Conservation (phyloP, 2,797 vertebrate genomes). For the Takifugu ocellatus region DNA sequence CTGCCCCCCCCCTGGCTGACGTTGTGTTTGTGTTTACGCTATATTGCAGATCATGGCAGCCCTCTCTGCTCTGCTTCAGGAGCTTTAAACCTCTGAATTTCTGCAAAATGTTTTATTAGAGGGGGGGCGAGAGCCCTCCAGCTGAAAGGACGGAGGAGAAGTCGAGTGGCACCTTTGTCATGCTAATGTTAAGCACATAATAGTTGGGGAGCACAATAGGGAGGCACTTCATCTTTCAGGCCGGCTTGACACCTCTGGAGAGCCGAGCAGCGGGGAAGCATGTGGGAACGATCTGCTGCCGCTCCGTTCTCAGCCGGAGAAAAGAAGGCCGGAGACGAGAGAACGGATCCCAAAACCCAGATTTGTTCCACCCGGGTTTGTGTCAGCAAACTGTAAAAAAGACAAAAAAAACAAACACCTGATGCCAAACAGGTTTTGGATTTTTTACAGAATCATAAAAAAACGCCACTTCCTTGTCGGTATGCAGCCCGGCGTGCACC, state of each 20-base stretch:
- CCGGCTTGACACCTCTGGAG: constrained; percentile 95
- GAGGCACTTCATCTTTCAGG: constrained; percentile 98
- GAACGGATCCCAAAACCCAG: background rate
- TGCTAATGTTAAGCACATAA: constrained; percentile 99
- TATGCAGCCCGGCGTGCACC: constrained; percentile 65
- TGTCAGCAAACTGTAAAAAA: background rate
- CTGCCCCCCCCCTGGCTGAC: too few species aligned
- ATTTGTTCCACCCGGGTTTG: background rate
- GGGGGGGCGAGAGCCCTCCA: constrained; percentile 89
- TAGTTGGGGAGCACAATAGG: constrained; percentile 93
- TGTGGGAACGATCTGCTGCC: constrained; percentile 97
- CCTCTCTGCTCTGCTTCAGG: constrained; percentile 22
- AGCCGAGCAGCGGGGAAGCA: constrained; percentile 95
- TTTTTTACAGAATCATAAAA: background rate
- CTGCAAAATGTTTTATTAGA: constrained; percentile 96
- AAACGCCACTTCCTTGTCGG: constrained; percentile 37
- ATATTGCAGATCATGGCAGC: constrained; percentile 11
- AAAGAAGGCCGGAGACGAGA: constrained; percentile 45
- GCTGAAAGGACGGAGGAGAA: constrained; percentile 96
- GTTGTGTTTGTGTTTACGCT: background rate
- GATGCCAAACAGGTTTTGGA: too few species aligned
- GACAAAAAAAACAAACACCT: too few species aligned
- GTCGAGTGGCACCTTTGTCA: constrained; percentile 99
- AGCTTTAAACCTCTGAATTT: constrained; percentile 93
- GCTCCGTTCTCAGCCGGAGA: constrained; percentile 52